Conservation (phyloP, 2,113 vertebrate genomes). For the Girardinichthys multiradiatus region DNA sequence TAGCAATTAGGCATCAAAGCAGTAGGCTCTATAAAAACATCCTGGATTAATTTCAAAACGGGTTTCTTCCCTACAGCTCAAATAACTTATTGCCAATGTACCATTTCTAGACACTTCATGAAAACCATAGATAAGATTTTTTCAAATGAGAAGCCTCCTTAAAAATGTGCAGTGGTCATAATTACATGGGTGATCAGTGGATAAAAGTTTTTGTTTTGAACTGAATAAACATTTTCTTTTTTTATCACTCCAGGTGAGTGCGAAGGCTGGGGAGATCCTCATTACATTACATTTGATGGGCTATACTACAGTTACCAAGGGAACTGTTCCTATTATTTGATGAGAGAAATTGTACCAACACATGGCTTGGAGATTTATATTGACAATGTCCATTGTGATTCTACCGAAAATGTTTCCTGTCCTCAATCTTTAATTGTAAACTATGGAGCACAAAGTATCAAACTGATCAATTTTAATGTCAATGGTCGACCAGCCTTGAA, state of each 20-base stretch:
- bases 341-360: slow-evolving; percentile 82
- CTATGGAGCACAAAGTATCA: slow-evolving; percentile 80
- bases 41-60: neutral
- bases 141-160: neutral
- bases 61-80: neutral
- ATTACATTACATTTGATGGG: slow-evolving; percentile 94
- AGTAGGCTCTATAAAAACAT: neutral
- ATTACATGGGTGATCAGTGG: neutral
- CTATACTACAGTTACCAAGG: slow-evolving; percentile 92
- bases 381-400: slow-evolving; percentile 89
- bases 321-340: slow-evolving; percentile 91
- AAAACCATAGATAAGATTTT: neutral
- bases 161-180: neutral
- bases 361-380: slow-evolving; percentile 87
- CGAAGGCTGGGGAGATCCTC: slow-evolving; percentile 94
- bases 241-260: slow-evolving; percentile 83
- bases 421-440: slow-evolving; percentile 85
- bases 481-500: slow-evolving; percentile 78
- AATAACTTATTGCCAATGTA: neutral
- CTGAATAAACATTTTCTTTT: neutral
- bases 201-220: neutral
- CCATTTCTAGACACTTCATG: neutral
- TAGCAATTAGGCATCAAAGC: neutral
- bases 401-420: slow-evolving; percentile 84
- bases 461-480: slow-evolving; percentile 77